Base-by-base conservation (phyloP, 64 coral and sea anemone genomes). In the Stichodactyla mertensii region DNA sequence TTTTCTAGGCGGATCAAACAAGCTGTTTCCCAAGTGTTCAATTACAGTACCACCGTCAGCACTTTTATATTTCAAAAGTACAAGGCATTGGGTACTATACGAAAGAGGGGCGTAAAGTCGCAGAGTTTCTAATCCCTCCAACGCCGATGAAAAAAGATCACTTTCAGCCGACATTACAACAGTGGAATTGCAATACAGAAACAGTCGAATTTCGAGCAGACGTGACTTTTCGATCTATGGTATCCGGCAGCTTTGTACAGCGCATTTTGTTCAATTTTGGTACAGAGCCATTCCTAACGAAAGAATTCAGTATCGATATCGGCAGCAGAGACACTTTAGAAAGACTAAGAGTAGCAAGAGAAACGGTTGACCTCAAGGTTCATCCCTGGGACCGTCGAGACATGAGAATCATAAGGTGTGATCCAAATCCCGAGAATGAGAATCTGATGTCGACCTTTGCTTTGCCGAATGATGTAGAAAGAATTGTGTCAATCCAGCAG, bases 251-350 rank as follows among this genome's bases (percentile, higher is more conserved):
- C 78, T 92, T 92, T 95, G 77, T 83, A 0, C 93, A 95, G 85
- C 86, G 93, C 57, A 61, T 95, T 10, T 61, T 82, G 78, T 95
- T 95, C 58, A 78, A 95, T 66, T 95, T 95, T 92, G 93, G 90
- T 7, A 87, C 16, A 20, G 77, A 87, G 22, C 55, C 45, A 12
- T 87, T 45, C 27, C 80, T 95, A 19, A 86, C 92, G 15, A 77
- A 95, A 82, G 88, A 77, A 5, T 87, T 95, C 71, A 95, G 92
- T 55, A 66, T 95, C 4, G 93, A 95, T 61, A 20, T 91, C 57
- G 69, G 24, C 69, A 74, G 69, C 69, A 74, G 24, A 4, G 23
- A 36, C 1, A 74, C 23, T 10, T 74, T 74, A 9, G 8, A 36
- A 9, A 74, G 10, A 9, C 69, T 71, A 10, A 6, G 11, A 6